Conservation (phyloP, 2,797 vertebrate genomes). For the Paedocypris micromegethes region DNA sequence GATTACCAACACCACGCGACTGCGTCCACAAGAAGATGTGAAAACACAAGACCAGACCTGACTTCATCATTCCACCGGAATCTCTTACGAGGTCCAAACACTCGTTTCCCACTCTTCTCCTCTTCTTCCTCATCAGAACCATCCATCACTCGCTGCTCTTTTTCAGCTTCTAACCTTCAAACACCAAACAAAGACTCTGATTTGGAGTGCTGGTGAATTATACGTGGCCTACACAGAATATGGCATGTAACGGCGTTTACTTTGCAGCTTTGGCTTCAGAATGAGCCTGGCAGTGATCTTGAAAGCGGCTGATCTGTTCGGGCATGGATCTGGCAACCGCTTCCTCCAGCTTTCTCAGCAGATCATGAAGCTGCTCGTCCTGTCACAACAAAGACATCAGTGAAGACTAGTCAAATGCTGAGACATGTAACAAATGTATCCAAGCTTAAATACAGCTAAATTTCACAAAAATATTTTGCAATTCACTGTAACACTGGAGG, state of each 20-base stretch:
- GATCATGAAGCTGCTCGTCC: slow-evolving; percentile 69
- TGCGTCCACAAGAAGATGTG: no score
- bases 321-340: slow-evolving; percentile 83
- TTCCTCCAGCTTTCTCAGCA: slow-evolving; percentile 80
- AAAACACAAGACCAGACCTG: slow-evolving; percentile 64
- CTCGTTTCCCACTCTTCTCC: slow-evolving; percentile 73
- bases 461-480: no score
- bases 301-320: slow-evolving; percentile 82
- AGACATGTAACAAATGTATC: no score
- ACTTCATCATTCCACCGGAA: slow-evolving; percentile 92
- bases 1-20: no score
- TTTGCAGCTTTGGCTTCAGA: slow-evolving; percentile 78
- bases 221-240: neutral
- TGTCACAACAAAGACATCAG: slow-evolving; percentile 44
- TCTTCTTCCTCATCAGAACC: slow-evolving; percentile 74
- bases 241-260: slow-evolving; percentile 59
- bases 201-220: neutral
- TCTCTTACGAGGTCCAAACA: slow-evolving; percentile 79
- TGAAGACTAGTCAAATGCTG: no score
- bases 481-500: no score
- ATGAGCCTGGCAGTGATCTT: slow-evolving; percentile 75
- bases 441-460: no score
- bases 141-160: slow-evolving; percentile 69
- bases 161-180: slow-evolving; percentile 74
- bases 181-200: slow-evolving; percentile 5